A percentile compares a stretch with the other conserved stretches of the same genome.
These are phyloP conservation scores for Drosophila jambulina DNA, from an alignment of 1,140 invertebrate genomes.

Conservation along the genomic window DNA sequence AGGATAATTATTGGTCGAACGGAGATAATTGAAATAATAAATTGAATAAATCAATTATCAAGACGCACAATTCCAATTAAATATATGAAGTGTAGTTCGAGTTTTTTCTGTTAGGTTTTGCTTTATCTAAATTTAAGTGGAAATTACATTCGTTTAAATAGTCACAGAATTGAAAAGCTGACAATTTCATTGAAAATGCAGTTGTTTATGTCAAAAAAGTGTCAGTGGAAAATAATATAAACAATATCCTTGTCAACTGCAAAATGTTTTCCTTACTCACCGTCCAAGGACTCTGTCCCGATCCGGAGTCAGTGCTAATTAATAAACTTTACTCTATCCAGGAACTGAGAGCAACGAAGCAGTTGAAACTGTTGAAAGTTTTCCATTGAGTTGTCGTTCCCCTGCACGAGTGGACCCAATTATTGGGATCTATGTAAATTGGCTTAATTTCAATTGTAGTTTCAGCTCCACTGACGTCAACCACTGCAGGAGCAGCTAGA, in stretches of 20 bases:
- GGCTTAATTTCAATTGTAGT: slow-evolving; percentile 66
- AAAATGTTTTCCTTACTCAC: background rate
- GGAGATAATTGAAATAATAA: slow-evolving; percentile 34
- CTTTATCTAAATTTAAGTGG: background rate
- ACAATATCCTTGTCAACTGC: background rate
- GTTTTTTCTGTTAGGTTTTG: background rate
- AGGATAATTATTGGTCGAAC: slow-evolving; percentile 11
- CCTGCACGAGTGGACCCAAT: slow-evolving; percentile 62
- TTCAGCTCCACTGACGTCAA: slow-evolving; percentile 41
- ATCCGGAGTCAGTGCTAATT: slow-evolving; percentile 55
- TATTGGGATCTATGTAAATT: slow-evolving; percentile 62
- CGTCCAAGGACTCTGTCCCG: slow-evolving; percentile 8
- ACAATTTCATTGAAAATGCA: background rate
- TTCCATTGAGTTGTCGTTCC: slow-evolving; percentile 11
- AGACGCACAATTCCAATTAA: background rate
- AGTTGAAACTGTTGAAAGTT: slow-evolving; percentile 28
- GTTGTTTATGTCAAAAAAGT: background rate
- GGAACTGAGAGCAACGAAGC: slow-evolving; percentile 17
- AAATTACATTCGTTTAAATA: background rate
- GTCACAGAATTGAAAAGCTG: background rate
- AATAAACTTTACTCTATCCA: slow-evolving; percentile 58
- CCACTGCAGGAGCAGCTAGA: slow-evolving; percentile 2
- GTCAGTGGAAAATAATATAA: background rate
- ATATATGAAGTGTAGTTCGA: background rate
- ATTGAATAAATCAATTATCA: slow-evolving; percentile 23